Conservation (phyloP, 1,140 invertebrate species). For the Tyrophagus putrescentiae region DNA sequence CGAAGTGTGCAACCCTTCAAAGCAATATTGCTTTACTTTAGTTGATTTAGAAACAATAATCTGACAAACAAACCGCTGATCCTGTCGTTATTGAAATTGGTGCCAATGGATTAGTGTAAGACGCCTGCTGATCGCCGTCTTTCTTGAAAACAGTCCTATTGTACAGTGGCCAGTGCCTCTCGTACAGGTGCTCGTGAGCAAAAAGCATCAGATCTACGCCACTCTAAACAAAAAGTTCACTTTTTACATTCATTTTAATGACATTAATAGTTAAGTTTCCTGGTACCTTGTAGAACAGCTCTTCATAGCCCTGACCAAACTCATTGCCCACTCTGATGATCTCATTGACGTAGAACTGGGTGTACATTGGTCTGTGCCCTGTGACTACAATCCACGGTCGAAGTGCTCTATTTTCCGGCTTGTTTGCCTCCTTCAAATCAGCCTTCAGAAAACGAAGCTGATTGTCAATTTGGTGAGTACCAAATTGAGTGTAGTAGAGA, state of each 20-base stretch:
- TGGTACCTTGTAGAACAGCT: slow-evolving; percentile 53
- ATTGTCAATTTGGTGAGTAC: slow-evolving; percentile 54
- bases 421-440: slow-evolving; percentile 51
- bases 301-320: slow-evolving; percentile 48
- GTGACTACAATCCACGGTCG: slow-evolving; percentile 84
- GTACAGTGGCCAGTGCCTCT: slow-evolving; percentile 82
- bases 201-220: slow-evolving; percentile 86
- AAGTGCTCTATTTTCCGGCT: slow-evolving; percentile 43
- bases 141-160: slow-evolving; percentile 62
- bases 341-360: slow-evolving; percentile 42
- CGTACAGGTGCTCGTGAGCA: slow-evolving; percentile 92
- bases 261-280: background rate
- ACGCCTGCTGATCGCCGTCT: slow-evolving; percentile 51
- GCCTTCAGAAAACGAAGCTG: slow-evolving; percentile 78
- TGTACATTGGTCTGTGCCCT: slow-evolving; percentile 94
- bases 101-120: slow-evolving; percentile 70
- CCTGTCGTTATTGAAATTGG: slow-evolving; percentile 65
- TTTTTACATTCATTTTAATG: too few species aligned
- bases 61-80: slow-evolving; percentile 16
- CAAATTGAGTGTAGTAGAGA: slow-evolving; percentile 76
- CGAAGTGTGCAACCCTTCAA: slow-evolving; percentile 47
- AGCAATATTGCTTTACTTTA: background rate
- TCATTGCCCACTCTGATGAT: slow-evolving; percentile 17
- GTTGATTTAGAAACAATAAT: background rate
- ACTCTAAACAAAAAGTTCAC: too few species aligned